A percentile compares a stretch with the other conserved stretches of the same genome.
These are phyloP conservation scores for Peromyscus californicus DNA, from an alignment of 2,113 vertebrate genomes.

Conservation along the genomic window DNA sequence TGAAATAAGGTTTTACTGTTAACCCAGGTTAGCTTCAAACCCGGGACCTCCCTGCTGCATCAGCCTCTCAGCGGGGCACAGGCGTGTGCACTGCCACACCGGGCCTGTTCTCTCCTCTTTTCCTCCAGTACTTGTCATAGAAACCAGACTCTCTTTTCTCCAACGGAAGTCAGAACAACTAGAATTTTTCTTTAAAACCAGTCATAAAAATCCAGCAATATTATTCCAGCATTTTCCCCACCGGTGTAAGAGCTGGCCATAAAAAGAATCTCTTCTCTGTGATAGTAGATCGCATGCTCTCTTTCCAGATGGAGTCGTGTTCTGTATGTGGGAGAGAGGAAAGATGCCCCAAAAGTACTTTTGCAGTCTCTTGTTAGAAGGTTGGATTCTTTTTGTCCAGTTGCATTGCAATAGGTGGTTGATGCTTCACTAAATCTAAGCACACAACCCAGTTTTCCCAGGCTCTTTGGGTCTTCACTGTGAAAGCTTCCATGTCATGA, in stretches of 20 bases:
- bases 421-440: not conserved
- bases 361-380: not conserved
- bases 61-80: no score
- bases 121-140: not conserved
- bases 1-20: not conserved
- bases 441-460: no score
- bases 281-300: not conserved
- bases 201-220: not conserved
- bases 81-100: no score
- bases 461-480: not conserved
- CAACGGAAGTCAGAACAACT: not conserved
- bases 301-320: not conserved
- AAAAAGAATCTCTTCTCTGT: not conserved
- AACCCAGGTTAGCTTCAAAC: not conserved
- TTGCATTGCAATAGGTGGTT: not conserved
- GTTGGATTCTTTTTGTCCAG: not conserved
- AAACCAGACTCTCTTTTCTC: not conserved
- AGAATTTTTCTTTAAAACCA: not conserved
- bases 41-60: no score
- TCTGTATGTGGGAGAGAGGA: not conserved
- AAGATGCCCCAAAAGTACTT: not conserved
- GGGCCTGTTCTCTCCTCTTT: not conserved
- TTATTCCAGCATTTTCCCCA: no score
- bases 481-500: not conserved
- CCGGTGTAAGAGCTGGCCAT: not conserved